Conservation (phyloP, 2,797 vertebrate species). For the Cyprinella venusta region DNA sequence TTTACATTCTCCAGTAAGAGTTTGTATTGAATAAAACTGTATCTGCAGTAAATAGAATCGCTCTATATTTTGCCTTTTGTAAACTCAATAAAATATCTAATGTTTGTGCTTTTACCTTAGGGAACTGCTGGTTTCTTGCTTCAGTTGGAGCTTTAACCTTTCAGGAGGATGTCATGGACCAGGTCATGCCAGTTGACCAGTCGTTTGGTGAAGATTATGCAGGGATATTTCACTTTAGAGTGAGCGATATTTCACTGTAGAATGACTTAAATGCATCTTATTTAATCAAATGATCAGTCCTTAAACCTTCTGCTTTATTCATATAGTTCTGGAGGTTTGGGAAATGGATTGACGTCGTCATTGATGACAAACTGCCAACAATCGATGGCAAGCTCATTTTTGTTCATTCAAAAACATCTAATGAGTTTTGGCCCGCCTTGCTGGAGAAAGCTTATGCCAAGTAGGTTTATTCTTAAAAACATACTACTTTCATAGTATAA, state of each 20-base stretch:
- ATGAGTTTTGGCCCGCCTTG: conserved; percentile 88
- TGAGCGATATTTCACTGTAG: conserved; percentile 79
- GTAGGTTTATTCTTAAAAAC: conserved; percentile 70
- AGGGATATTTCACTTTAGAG: conserved; percentile 79
- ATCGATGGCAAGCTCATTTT: conserved; percentile 75
- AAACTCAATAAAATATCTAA: background rate
- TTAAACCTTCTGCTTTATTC: background rate
- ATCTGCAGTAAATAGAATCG: background rate
- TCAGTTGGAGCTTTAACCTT: conserved; percentile 77
- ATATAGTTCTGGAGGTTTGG: conserved; percentile 80
- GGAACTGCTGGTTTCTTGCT: conserved; percentile 81
- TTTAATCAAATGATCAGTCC: background rate
- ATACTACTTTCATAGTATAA: background rate
- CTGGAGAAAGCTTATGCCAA: conserved; percentile 92
- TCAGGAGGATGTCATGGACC: conserved; percentile 57
- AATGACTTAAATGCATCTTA: conserved; percentile 30
- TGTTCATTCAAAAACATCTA: conserved; percentile 77
- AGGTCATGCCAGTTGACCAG: conserved; percentile 72
- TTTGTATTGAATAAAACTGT: background rate
- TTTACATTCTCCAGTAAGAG: background rate
- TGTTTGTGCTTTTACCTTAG: conserved; percentile 54
- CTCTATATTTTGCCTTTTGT: too few species aligned
- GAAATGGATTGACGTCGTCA: conserved; percentile 76
- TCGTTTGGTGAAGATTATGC: conserved; percentile 67
- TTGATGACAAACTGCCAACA: conserved; percentile 81